A percentile compares a stretch with the other conserved stretches of the same genome.
Conservation (phyloP, 2,888 invertebrate species). For the Petrolisthes manimaculis region DNA sequence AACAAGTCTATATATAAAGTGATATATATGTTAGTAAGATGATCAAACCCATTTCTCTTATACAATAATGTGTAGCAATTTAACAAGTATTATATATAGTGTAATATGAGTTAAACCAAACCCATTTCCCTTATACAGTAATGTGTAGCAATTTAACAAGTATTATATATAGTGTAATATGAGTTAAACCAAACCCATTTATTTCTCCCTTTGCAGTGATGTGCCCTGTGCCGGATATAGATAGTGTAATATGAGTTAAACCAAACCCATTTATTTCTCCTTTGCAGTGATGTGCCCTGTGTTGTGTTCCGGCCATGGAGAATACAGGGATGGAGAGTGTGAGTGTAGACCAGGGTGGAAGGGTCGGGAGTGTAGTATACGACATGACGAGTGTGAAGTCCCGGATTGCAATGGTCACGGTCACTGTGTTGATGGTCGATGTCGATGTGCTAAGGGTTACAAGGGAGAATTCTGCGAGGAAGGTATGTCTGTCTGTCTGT, state of each 20-base stretch:
- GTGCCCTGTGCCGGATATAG: too few relatives aligned
- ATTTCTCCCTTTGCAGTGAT: too few relatives aligned
- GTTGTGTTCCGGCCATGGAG: slow-evolving; percentile 95
- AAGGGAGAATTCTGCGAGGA: slow-evolving; percentile 95
- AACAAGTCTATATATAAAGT: too few relatives aligned
- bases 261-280: not conserved
- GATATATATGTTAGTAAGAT: not conserved
- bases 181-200: too few relatives aligned
- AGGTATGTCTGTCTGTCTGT: slow-evolving; percentile 76
- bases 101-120: too few relatives aligned
- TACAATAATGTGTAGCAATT: too few relatives aligned
- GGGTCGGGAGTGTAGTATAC: slow-evolving; percentile 94
- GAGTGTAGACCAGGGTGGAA: slow-evolving; percentile 99
- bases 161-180: not conserved
- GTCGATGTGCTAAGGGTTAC: slow-evolving; percentile 93
- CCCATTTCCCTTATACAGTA: too few relatives aligned
- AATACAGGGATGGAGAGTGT: slow-evolving; percentile 96
- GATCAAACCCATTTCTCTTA: not conserved
- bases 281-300: slow-evolving; percentile 90
- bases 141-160: too few relatives aligned
- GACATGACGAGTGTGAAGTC: slow-evolving; percentile 96
- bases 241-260: not conserved
- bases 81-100: too few relatives aligned
- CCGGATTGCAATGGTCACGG: slow-evolving; percentile 73
- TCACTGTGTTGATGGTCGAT: slow-evolving; percentile 94